Evolutionary conservation across 2,113 vertebrate genomes (phyloP).

Genomic region (Terrapene triunguis): DNA sequence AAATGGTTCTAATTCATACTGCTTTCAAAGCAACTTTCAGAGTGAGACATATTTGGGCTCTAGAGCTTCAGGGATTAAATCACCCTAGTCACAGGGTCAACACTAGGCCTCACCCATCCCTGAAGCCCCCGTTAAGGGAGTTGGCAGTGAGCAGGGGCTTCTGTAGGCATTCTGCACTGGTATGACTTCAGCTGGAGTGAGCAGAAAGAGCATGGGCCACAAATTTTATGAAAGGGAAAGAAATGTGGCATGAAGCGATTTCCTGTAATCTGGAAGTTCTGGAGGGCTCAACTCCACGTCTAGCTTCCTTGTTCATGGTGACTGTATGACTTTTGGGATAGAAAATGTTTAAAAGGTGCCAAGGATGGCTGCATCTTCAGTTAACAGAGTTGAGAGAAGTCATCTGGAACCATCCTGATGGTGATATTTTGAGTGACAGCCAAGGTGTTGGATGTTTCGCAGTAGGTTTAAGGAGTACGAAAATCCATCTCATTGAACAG

Average conservation of each 20-base stretch:
- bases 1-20: not conserved
- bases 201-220: not conserved
- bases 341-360: not conserved
- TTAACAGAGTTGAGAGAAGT: not conserved
- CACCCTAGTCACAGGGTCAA: not conserved
- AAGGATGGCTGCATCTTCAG: not conserved
- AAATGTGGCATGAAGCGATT: not conserved
- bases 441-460: not conserved
- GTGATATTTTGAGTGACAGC: not conserved
- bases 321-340: not conserved
- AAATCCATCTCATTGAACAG: not conserved
- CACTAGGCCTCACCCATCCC: not conserved
- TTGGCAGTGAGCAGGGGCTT: not conserved
- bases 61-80: not conserved
- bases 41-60: not conserved
- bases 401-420: not conserved
- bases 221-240: not conserved
- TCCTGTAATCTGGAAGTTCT: not conserved
- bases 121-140: not conserved
- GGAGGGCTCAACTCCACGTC: not conserved
- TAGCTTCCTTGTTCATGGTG: not conserved
- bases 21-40: not conserved
- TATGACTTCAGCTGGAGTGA: not conserved
- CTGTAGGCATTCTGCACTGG: not conserved
- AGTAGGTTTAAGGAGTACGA: not conserved